A percentile compares a stretch with the other conserved stretches of the same genome.
Conservation (phyloP, 2,797 vertebrate species). For the Poecilia gillii region DNA sequence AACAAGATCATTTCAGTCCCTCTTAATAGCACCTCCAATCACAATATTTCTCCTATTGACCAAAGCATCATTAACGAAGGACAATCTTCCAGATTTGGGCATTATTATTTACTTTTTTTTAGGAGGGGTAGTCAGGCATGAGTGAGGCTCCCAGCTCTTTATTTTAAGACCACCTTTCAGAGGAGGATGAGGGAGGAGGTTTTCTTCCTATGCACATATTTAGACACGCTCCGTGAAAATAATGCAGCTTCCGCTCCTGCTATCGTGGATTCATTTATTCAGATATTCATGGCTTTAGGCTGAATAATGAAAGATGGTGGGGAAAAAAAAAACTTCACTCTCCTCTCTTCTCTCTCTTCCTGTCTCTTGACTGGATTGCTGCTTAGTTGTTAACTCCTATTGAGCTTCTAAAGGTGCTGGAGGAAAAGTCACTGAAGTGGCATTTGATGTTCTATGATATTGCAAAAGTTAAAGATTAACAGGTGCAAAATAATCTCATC, state of each 20-base stretch:
- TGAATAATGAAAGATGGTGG: conserved; percentile 68
- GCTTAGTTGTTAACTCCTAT: conserved; percentile 57
- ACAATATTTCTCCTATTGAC: conserved; percentile 57
- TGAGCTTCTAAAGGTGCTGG: conserved; percentile 47
- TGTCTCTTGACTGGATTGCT: conserved; percentile 59
- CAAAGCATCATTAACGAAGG: conserved; percentile 51
- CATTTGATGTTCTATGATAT: conserved; percentile 56
- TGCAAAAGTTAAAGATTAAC: conserved; percentile 62
- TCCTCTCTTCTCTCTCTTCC: conserved; percentile 34
- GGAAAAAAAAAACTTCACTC: conserved; percentile 48
- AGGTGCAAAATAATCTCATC: background rate
- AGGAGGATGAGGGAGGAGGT: conserved; percentile 29
- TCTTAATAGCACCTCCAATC: conserved; percentile 46
- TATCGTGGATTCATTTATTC: conserved; percentile 69
- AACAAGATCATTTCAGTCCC: conserved; percentile 30
- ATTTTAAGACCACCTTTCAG: conserved; percentile 70
- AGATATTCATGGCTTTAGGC: conserved; percentile 73
- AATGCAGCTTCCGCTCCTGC: conserved; percentile 54
- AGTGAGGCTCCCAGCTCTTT: conserved; percentile 63
- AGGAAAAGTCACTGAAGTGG: conserved; percentile 49
- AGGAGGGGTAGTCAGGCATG: conserved; percentile 61
- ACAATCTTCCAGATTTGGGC: conserved; percentile 36
- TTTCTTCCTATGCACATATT: conserved; percentile 62
- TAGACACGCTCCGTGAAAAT: conserved; percentile 61
- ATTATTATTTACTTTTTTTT: conserved; percentile 21